A percentile compares a stretch with the other conserved stretches of the same genome.
Conservation (phyloP, 2,113 vertebrate genomes). For the Muntiacus muntjak region DNA sequence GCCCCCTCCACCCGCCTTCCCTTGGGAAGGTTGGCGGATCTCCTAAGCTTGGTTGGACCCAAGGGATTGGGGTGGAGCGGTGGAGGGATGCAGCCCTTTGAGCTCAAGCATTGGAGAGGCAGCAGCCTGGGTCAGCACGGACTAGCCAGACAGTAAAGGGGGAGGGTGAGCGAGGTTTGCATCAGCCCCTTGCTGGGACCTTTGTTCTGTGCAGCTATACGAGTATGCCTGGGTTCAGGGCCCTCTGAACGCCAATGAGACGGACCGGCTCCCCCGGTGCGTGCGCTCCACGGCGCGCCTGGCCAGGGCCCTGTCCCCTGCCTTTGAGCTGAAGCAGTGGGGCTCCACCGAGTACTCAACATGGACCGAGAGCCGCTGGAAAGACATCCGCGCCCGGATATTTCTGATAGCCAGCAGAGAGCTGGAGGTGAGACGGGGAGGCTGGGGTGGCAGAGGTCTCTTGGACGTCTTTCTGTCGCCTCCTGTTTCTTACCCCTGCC, state of each 20-base stretch:
- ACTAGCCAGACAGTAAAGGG: not conserved
- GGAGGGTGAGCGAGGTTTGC: not conserved
- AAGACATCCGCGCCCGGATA: slow-evolving; percentile 88
- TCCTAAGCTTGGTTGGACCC: not conserved
- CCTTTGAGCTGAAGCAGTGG: slow-evolving; percentile 89
- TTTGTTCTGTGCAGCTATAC: slow-evolving; percentile 81
- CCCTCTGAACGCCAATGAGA: slow-evolving; percentile 78
- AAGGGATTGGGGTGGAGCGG: not conserved
- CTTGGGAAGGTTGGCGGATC: not conserved
- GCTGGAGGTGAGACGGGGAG: slow-evolving; percentile 87
- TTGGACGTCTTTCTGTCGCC: not conserved
- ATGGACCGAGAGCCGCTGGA: slow-evolving; percentile 97
- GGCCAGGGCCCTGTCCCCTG: slow-evolving; percentile 87
- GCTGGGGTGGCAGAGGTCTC: not conserved
- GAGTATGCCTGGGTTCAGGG: slow-evolving; percentile 90
- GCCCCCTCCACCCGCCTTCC: not conserved
- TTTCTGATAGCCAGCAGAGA: slow-evolving; percentile 93
- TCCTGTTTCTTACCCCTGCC: not conserved
- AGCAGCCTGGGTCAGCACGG: not conserved
- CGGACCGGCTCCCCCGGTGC: slow-evolving; percentile 77
- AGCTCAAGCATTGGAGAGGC: not conserved
- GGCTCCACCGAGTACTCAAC: slow-evolving; percentile 91
- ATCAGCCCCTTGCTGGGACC: not conserved
- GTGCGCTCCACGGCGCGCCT: slow-evolving; percentile 82
- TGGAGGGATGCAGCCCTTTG: not conserved